Evolutionary conservation across 2,113 vertebrate genomes (phyloP), one percentile per base, ranked within the genome.

Genomic region (Carassius carassius): DNA sequence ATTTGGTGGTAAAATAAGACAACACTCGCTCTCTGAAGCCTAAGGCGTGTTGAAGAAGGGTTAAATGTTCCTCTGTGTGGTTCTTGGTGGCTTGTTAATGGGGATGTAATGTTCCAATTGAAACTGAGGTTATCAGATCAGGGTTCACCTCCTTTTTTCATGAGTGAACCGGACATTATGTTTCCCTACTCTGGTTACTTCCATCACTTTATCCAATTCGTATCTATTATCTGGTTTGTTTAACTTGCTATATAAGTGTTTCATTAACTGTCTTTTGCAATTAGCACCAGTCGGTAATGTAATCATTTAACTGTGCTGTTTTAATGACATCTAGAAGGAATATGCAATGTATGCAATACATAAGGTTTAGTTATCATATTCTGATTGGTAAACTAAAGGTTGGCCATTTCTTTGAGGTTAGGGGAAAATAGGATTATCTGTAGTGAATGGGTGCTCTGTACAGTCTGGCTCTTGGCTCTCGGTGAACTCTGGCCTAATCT

Each of bases 401-500:
- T 56, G 67, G 54, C 72, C 63, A 23, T 67, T 14, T 58, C 11
- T 82, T 16, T 60, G 16, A 73, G 72, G 78, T 51, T 63, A 41
- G 56, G 56, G 44, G 70, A 41, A 77, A 86, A 80, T 74, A 9
- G 63, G 75, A 77, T 84, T 72, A 84, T 84, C 19, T 69, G 51
- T 60, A 62, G 37, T 88, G 84, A 88, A 88, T 75, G 87, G 60
- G 32, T 6, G 10, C 60, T 44, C 63, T 83, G 79, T 85, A 47
- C 82, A 73, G 51, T 25, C 85, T 78, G 65, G 58, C 14, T 62
- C 78, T 65, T 87, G 86, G 60, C 63, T 73, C 32, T 85, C 17
- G 65, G 56, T 56, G 51, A 77, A 86, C 72, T 76, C 70, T 11
- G 51, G 62, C 82, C 29, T 86, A 86, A 86, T 88, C 84, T 81